Evolutionary conservation across 2,113 vertebrate genomes (phyloP).

Genomic region (Burhinus oedicnemus): DNA sequence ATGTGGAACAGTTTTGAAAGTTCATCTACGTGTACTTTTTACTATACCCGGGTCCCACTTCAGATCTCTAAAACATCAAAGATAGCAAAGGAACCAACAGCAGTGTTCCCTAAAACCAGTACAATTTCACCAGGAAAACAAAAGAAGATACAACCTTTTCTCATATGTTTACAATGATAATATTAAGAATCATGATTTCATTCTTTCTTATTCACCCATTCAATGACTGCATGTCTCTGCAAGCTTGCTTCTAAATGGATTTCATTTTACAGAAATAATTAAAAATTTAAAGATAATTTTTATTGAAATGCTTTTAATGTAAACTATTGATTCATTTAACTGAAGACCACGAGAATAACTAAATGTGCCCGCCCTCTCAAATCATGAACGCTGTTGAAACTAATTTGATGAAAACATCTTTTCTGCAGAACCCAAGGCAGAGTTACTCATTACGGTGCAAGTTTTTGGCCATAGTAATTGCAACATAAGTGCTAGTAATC

Average conservation of each 20-base stretch:
- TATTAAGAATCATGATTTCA: not conserved
- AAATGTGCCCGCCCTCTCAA: rapidly evolving
- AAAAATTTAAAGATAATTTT: not conserved
- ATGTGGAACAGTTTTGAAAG: not conserved
- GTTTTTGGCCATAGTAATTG: not conserved
- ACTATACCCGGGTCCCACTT: not conserved
- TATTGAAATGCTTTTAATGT: not conserved
- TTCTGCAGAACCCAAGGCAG: not conserved
- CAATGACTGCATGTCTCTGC: not conserved
- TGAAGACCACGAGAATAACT: not conserved
- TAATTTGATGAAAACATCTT: not conserved
- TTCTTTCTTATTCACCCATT: not conserved
- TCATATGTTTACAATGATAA: not conserved
- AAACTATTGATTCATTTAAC: not conserved
- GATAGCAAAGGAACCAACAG: not conserved
- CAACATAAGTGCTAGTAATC: not conserved
- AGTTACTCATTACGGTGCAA: not conserved
- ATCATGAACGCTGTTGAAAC: not conserved
- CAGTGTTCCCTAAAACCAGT: not conserved
- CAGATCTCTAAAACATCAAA: not conserved
- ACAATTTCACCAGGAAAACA: not conserved
- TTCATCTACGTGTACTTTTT: not conserved
- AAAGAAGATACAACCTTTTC: not conserved
- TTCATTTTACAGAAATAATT: not conserved
- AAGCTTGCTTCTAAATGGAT: not conserved